Conservation (phyloP, 2,113 vertebrate species). For the Bothrops jararaca region DNA sequence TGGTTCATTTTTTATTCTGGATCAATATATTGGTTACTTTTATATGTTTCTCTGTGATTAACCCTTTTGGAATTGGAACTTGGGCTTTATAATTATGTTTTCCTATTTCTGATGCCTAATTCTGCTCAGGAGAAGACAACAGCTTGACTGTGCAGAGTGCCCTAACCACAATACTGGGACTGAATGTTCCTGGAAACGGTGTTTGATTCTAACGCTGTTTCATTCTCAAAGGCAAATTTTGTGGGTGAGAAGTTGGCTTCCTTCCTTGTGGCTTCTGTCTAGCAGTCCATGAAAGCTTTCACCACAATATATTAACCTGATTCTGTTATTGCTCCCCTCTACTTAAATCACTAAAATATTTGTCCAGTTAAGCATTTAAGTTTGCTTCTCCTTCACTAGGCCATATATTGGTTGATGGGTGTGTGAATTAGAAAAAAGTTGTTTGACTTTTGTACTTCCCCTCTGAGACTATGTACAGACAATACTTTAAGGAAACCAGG, state of each 20-base stretch:
- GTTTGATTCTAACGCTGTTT: neutral
- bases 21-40: neutral
- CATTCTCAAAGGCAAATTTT: neutral
- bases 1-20: neutral
- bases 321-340: neutral
- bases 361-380: neutral
- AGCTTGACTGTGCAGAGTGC: neutral
- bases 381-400: neutral
- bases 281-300: neutral
- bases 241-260: neutral
- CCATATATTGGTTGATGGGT: neutral
- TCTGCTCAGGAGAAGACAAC: neutral
- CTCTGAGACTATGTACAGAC: too few relatives aligned
- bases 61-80: neutral
- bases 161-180: neutral
- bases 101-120: neutral
- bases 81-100: neutral
- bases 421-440: neutral
- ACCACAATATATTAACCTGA: neutral
- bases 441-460: neutral
- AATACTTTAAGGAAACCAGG: neutral
- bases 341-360: neutral
- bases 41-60: neutral
- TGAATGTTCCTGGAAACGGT: neutral
- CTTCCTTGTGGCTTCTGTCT: neutral